Base-by-base conservation (phyloP, 2,888 invertebrate species). In the Stictocephala bisonia region DNA sequence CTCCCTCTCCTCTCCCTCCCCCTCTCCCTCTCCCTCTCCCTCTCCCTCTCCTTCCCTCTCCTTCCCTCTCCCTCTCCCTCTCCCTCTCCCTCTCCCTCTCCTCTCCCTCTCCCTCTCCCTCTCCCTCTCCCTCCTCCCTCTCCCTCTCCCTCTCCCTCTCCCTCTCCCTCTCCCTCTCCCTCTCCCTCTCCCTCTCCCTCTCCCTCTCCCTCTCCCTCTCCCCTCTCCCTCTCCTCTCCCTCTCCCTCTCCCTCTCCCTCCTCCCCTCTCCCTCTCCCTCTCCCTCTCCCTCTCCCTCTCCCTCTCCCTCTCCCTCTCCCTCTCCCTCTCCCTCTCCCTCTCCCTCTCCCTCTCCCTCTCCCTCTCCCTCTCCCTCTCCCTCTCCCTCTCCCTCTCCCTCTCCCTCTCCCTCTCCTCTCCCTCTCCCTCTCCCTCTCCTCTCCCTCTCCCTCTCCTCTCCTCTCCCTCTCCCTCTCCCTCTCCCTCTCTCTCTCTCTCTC, bases 391-490 rank as follows among this genome's bases (percentile, higher is more conserved):
- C 58, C 27, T 22, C 44, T 53, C 15, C 51, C 15, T n/a, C n/a
- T 18, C 11, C 9, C 35, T 71, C 18, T 76, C 74, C 80, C 78
- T 79, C 79, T 80, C 27, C 15, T 50, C 60, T 27, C n/a, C 56
- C 56, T 50, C 15, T 58, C 50, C 11, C 50, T 72, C 29, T 40
- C 41, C 48, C 70, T 48, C 31, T 71, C 66, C 58, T 50, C 56
- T 53, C 69, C 35, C 44, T 41, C 69, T 31, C 31, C 71, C 58
- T 66, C 56, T 67, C 29, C 68, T 68, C 58, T 58, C 31, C 53
- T 51, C 60, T 53, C 60, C 48, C 69, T 51, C 58, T 2, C 35
- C 22, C 67, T 68, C 53, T 31, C 53, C 72, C 64, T 69, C 44
- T 72, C 64, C 22, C 53, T 31, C 18, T 50, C 29, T 64, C 48